Percentiles rank a stretch among this genome's conserved stretches.
phyloP scores from a whole-genome alignment of 2,113 vertebrate genomes.

The Lepidothrix coronata region DNA sequence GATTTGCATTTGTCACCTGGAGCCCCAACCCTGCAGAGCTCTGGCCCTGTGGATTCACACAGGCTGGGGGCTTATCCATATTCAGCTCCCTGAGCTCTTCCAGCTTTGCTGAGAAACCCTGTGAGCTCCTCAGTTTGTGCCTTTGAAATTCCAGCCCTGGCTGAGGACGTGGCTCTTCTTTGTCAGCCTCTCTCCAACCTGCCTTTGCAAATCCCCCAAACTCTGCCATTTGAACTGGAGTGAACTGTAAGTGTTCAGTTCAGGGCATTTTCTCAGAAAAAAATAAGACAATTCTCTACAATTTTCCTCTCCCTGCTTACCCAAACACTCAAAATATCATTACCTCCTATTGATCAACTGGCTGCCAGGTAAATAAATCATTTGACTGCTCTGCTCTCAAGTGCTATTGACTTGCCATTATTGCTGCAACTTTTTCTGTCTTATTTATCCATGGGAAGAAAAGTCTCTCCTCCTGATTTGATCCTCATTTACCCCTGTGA shows the following conservation, averaged over 20 bases:
- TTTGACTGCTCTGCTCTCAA: not conserved
- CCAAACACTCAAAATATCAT: not conserved
- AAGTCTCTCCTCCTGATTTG: not conserved
- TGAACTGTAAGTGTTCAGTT: not conserved
- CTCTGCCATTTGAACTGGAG: not conserved
- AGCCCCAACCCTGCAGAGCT: not conserved
- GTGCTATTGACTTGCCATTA: not conserved
- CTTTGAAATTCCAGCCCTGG: not conserved
- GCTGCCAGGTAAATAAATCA: not conserved
- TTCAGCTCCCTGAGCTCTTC: not conserved
- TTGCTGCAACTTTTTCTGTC: not conserved
- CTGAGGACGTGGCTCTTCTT: not conserved
- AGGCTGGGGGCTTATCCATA: not conserved
- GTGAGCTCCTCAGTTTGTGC: rapidly evolving
- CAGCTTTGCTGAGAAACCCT: not conserved
- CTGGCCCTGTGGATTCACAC: not conserved
- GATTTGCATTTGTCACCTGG: not conserved
- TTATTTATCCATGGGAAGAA: not conserved
- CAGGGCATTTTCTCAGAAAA: not conserved
- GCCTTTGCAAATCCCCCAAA: not conserved
- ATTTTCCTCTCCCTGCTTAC: not conserved
- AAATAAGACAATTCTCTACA: rapidly evolving
- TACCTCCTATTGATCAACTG: not conserved
- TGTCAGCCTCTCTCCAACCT: not conserved
- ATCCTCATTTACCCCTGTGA: not conserved